Conservation (phyloP, 2,888 invertebrate genomes). For the Caenorhabditis virilis region DNA sequence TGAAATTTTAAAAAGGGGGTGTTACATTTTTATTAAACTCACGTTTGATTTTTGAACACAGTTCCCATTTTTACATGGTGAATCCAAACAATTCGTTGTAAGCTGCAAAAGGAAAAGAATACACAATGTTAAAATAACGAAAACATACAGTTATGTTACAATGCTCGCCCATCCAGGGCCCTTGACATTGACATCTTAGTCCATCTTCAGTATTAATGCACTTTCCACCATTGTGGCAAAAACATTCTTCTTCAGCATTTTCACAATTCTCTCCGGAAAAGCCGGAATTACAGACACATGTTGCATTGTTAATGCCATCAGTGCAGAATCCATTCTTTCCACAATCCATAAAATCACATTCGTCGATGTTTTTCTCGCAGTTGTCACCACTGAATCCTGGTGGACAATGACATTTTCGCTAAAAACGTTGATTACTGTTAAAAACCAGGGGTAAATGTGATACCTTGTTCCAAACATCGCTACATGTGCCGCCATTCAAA, state of each 20-base stretch:
- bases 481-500: slow-evolving; percentile 44
- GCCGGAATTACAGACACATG: slow-evolving; percentile 55
- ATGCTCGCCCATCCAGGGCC: slow-evolving; percentile 47
- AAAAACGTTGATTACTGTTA: background rate
- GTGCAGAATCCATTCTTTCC: slow-evolving; percentile 46
- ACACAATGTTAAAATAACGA: too few species aligned
- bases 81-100: too few species aligned
- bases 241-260: slow-evolving; percentile 42
- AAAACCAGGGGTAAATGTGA: background rate
- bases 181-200: slow-evolving; percentile 50
- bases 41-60: background rate
- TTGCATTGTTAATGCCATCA: slow-evolving; percentile 41
- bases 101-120: too few species aligned
- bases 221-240: slow-evolving; percentile 48
- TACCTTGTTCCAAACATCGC: slow-evolving; percentile 49
- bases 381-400: slow-evolving; percentile 53
- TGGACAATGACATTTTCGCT: slow-evolving; percentile 34
- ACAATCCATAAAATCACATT: slow-evolving; percentile 42
- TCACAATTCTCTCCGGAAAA: slow-evolving; percentile 51
- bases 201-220: slow-evolving; percentile 36
- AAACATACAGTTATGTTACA: slow-evolving; percentile 54
- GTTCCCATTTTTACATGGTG: too few species aligned
- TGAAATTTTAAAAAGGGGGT: background rate
- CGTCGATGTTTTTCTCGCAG: slow-evolving; percentile 55
- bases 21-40: background rate